Evolutionary conservation across 2,113 vertebrate genomes (phyloP).

Genomic region (Burhinus bistriatus): DNA sequence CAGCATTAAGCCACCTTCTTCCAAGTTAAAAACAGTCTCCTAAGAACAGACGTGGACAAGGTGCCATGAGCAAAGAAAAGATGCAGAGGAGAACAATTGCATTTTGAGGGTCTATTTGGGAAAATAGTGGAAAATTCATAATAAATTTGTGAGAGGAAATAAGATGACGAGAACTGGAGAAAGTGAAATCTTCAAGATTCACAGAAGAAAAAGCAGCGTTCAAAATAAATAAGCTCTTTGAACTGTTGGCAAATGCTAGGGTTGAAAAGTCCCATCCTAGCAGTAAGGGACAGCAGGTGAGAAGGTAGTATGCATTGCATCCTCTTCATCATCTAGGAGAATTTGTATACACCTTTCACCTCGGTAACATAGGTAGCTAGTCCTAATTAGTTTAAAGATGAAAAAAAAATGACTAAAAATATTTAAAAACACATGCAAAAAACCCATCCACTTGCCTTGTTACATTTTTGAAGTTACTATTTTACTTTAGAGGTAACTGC

Average conservation of each 20-base stretch:
- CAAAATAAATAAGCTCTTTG: constrained; percentile 32
- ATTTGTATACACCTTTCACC: not conserved
- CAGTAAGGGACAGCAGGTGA: not conserved
- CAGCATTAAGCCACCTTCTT: not conserved
- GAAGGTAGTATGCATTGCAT: not conserved
- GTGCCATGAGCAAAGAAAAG: constrained; percentile 9
- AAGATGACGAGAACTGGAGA: not conserved
- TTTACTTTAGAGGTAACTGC: not conserved
- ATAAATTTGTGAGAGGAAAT: constrained; percentile 33
- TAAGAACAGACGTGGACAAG: not conserved
- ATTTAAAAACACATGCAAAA: not conserved
- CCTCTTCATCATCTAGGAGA: not conserved
- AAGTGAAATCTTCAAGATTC: constrained; percentile 39
- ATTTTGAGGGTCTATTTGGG: constrained; percentile 4
- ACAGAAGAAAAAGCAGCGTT: constrained; percentile 37
- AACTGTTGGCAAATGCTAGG: constrained; percentile 26
- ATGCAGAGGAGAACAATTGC: not conserved
- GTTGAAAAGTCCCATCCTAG: constrained; percentile 26
- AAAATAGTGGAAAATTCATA: constrained; percentile 14
- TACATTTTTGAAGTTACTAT: not conserved
- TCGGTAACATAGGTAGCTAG: not conserved
- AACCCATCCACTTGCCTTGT: not conserved
- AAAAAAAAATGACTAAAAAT: not conserved
- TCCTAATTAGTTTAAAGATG: not conserved
- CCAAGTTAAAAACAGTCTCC: not conserved